Evolutionary conservation across 2,888 invertebrate genomes (phyloP).

Genomic region (Xestia sexstrigata): DNA sequence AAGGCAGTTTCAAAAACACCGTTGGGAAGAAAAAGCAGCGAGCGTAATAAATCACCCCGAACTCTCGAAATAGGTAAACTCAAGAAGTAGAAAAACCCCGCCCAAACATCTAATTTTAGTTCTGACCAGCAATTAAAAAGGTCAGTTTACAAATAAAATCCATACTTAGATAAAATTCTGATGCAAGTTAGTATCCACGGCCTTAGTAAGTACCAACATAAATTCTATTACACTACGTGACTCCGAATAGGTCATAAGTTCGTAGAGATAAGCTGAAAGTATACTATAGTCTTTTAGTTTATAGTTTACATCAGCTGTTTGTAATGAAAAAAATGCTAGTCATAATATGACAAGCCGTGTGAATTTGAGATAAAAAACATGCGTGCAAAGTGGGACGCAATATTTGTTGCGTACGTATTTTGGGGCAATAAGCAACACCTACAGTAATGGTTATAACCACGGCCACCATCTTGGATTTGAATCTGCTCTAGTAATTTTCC

Average conservation of each 20-base stretch:
- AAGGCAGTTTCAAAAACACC: background rate
- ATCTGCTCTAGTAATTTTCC: no score
- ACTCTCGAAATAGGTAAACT: background rate
- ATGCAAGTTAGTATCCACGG: conserved; percentile 48
- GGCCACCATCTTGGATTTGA: no score
- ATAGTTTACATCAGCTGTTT: conserved; percentile 44
- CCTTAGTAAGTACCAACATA: conserved; percentile 17
- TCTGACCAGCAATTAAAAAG: background rate
- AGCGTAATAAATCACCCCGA: no score
- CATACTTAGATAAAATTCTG: conserved; percentile 45
- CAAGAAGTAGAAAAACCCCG: background rate
- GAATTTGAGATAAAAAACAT: conserved; percentile 19
- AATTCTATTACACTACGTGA: conserved; percentile 39
- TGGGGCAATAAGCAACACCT: background rate
- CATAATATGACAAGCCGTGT: conserved; percentile 37
- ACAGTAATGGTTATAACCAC: conserved; percentile 2
- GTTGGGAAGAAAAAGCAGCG: no score
- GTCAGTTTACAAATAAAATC: conserved; percentile 34
- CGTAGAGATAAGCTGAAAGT: conserved; percentile 48
- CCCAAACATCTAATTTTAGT: background rate
- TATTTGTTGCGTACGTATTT: background rate
- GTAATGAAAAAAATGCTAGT: conserved; percentile 7
- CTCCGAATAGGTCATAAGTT: conserved; percentile 46
- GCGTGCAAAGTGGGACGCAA: conserved; percentile 24
- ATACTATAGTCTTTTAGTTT: conserved; percentile 29